Percentiles rank a stretch among this genome's conserved stretches.
These are phyloP conservation scores for Papilio aristodemus DNA, from an alignment of 1,140 invertebrate species.

Conservation along the genomic window DNA sequence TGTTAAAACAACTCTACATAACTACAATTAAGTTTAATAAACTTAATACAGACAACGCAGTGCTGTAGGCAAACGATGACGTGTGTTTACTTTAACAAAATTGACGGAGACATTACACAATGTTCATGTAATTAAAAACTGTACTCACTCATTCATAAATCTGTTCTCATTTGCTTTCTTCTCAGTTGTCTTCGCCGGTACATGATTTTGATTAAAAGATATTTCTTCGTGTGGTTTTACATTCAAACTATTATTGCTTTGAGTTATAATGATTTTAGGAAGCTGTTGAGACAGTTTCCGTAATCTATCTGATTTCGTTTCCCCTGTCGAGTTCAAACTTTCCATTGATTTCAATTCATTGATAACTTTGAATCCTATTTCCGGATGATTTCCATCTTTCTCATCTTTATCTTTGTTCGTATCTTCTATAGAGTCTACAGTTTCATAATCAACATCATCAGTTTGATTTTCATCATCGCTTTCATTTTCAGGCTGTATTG, in stretches of 20 bases:
- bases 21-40: too few species aligned
- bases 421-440: constrained; percentile 45
- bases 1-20: too few species aligned
- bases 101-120: neutral
- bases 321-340: constrained; percentile 48
- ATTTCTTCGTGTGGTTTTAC: constrained; percentile 39
- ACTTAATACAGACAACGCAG: too few species aligned
- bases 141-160: constrained; percentile 33
- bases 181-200: constrained; percentile 30
- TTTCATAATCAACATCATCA: constrained; percentile 50
- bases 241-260: constrained; percentile 63
- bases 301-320: constrained; percentile 59
- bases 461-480: constrained; percentile 36
- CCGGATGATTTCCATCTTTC: constrained; percentile 34
- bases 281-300: constrained; percentile 63
- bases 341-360: constrained; percentile 53
- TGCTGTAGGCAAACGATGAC: neutral
- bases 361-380: constrained; percentile 49
- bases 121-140: neutral
- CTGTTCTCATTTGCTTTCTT: constrained; percentile 38
- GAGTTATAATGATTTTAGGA: constrained; percentile 71
- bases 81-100: neutral
- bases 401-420: constrained; percentile 34
- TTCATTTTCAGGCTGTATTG: constrained; percentile 37
- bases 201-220: constrained; percentile 33